Base-by-base conservation (phyloP, 2,797 vertebrate genomes). In the Delichon dasypus region DNA sequence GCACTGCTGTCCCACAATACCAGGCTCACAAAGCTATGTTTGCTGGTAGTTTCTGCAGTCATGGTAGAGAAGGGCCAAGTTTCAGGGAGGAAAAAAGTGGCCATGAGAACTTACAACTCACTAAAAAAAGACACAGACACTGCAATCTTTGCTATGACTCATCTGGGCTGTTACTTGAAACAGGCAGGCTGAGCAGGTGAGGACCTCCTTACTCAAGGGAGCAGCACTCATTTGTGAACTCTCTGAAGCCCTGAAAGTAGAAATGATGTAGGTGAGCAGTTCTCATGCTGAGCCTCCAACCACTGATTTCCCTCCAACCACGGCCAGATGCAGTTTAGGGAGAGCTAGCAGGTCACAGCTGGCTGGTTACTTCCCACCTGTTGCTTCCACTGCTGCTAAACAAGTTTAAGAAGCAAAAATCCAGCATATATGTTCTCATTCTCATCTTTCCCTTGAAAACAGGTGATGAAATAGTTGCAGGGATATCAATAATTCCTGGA, bases 111-210 rank as follows among this genome's bases (percentile, higher is more conserved):
- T 95, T 92, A 11, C 44, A 96, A 84, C 71, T 86, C 51, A 38
- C 93, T 96, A 92, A 93, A 95, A 88, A 93, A 93, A 94, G 91
- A 82, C 64, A 70, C 20, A 88, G 62, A 48, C 73, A 60, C 58
- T 73, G 85, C 78, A 86, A 51, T 95, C 92, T 92, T 90, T 95
- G 73, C 70, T 90, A 70, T 96, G 96, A 96, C 70, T 97, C 95
- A 96, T 90, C 73, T 60, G 55, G 85, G 73, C 74, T 88, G 79
- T 53, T 93, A n/a, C 27, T 82, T 79, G 89, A 75, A 85, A 73
- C 57, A 94, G 73, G 25, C 51, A 78, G 89, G 58, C 79, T 76
- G 82, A 94, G 67, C 60, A 88, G 67, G 66, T 70, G 55, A 66
- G 67, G 94, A 95, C 71, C 91, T 94, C 74, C 67, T 93, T 55